A percentile compares a stretch with the other conserved stretches of the same genome.
phyloP scores from a whole-genome alignment of 2,797 vertebrate genomes.

The Telmatherina bonti region DNA sequence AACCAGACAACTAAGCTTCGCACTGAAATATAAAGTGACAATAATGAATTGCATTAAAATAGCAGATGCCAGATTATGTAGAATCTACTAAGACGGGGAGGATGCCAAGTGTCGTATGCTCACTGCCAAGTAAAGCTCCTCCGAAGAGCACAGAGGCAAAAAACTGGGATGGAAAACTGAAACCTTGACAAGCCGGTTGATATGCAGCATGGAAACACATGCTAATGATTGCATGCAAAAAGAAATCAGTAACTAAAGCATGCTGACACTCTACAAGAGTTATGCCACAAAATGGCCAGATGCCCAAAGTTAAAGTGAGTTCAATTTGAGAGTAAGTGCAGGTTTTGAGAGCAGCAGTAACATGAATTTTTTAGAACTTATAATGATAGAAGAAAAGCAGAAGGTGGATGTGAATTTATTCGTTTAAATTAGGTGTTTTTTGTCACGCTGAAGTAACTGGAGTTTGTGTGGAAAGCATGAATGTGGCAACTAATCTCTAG shows the following conservation, averaged over 20 bases:
- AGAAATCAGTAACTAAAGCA: conserved; percentile 6
- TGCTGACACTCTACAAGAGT: conserved; percentile 2
- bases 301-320: conserved; percentile 1
- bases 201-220: conserved; percentile 7
- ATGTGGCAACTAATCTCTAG: not conserved
- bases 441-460: conserved; percentile 7
- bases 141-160: conserved; percentile 3
- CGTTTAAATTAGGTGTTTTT: conserved; percentile 8
- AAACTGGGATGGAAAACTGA: not conserved
- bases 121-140: conserved; percentile 13
- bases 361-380: conserved; percentile 15
- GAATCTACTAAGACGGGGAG: conserved; percentile 15
- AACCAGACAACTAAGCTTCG: not conserved
- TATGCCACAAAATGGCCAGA: conserved; percentile 20
- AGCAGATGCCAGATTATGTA: not conserved
- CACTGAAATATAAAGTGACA: conserved; percentile 12
- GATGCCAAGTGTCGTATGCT: conserved; percentile 21
- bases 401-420: conserved; percentile 17
- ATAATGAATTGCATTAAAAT: conserved; percentile 14
- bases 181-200: not conserved
- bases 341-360: conserved; percentile 1
- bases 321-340: conserved; percentile 17
- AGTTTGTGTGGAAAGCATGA: conserved; percentile 1
- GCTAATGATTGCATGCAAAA: conserved; percentile 4
- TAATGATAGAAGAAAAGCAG: conserved; percentile 8